These are phyloP conservation scores for Isurus oxyrinchus DNA, from an alignment of 2,113 vertebrate genomes.

Conservation along the genomic window DNA sequence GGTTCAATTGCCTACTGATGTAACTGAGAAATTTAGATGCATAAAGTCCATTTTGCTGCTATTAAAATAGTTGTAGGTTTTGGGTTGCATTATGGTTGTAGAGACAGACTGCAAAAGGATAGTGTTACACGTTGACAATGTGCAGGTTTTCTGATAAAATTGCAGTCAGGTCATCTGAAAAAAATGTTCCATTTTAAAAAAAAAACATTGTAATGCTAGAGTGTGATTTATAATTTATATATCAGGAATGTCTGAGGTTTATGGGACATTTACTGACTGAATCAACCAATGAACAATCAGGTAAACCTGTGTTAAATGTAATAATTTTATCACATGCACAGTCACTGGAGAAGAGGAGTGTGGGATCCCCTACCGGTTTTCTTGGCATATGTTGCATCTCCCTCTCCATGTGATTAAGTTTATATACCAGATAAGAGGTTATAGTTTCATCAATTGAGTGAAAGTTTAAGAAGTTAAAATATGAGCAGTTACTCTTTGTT, in stretches of 20 bases:
- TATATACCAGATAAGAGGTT: background rate
- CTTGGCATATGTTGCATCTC: background rate
- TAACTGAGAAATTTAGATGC: background rate
- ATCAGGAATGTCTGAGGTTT: constrained; percentile 50
- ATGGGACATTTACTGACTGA: background rate
- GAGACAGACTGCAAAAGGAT: background rate
- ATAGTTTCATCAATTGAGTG: background rate
- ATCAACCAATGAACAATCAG: constrained; percentile 44
- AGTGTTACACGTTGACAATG: background rate
- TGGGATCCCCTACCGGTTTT: background rate
- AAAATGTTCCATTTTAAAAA: background rate
- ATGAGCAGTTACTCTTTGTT: background rate
- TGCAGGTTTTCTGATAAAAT: background rate
- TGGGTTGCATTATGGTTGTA: background rate
- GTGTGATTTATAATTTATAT: constrained; percentile 45
- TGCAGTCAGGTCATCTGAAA: background rate
- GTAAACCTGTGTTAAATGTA: constrained; percentile 41
- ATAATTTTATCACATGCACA: constrained; percentile 40
- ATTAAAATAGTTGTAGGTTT: background rate
- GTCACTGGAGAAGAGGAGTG: background rate
- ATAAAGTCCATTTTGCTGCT: background rate
- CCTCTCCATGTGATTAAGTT: background rate
- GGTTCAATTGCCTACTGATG: background rate
- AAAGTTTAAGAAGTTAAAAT: background rate
- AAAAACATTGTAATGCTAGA: background rate